These are phyloP conservation scores for Crenuchus spilurus DNA, from an alignment of 2,797 vertebrate species.

Conservation along the genomic window DNA sequence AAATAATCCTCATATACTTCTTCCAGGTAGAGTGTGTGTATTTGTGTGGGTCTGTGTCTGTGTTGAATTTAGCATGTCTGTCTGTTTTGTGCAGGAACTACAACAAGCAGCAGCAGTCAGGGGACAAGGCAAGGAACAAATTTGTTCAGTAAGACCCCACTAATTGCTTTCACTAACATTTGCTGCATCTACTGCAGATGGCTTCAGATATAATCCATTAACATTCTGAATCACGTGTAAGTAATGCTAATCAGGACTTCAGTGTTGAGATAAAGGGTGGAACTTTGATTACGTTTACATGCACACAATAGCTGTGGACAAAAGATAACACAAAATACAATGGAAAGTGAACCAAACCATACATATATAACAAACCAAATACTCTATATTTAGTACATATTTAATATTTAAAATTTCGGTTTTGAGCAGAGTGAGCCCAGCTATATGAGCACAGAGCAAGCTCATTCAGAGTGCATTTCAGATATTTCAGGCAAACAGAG, in stretches of 20 bases:
- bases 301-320: no score
- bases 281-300: no score
- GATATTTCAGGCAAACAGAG: no score
- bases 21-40: neutral
- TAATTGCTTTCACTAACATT: conserved; percentile 70
- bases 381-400: no score
- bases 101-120: conserved; percentile 80
- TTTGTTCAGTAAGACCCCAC: conserved; percentile 87
- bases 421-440: no score
- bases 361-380: no score
- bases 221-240: conserved; percentile 45
- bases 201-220: conserved; percentile 63
- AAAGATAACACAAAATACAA: no score
- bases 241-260: conserved; percentile 1
- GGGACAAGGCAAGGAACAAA: conserved; percentile 91
- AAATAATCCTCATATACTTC: conserved; percentile 7
- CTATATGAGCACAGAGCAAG: no score
- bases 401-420: no score
- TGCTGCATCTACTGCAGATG: conserved; percentile 50
- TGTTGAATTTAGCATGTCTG: neutral
- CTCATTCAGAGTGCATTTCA: no score
- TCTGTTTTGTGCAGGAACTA: conserved; percentile 78
- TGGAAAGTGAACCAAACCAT: no score
- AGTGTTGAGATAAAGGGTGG: neutral
- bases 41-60: conserved; percentile 11